These are phyloP conservation scores for Pipistrellus pygmaeus DNA, from an alignment of 2,797 vertebrate species.

Conservation along the genomic window DNA sequence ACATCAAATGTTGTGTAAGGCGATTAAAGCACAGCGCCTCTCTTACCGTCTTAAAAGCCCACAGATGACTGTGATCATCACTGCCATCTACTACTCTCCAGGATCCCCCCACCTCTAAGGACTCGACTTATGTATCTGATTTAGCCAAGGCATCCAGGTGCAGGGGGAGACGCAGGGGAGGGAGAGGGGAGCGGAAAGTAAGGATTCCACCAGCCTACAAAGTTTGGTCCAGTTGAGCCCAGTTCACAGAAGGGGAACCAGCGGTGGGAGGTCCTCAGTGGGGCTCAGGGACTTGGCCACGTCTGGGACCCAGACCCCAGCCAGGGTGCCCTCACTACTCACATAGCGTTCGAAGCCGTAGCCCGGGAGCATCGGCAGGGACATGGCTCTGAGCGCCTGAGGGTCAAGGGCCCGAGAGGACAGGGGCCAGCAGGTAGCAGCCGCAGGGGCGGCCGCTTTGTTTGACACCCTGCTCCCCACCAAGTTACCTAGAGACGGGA, in stretches of 20 bases:
- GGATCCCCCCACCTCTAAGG: not conserved
- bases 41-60: not conserved
- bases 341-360: slow-evolving; percentile 88
- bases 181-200: not conserved
- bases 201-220: not conserved
- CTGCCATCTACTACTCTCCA: not conserved
- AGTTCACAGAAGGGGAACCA: not conserved
- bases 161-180: not conserved
- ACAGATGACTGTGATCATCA: not conserved
- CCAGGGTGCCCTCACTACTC: slow-evolving; percentile 83
- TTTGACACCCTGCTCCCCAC: slow-evolving; percentile 15
- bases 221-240: not conserved
- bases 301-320: not conserved
- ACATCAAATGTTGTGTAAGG: not conserved
- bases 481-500: slow-evolving; percentile 79
- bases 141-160: not conserved
- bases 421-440: fast-evolving
- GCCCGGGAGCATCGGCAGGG: slow-evolving; percentile 91
- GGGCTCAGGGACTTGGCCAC: not conserved
- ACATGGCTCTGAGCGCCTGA: slow-evolving; percentile 83
- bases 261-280: not conserved
- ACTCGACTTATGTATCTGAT: not conserved
- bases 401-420: not conserved
- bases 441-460: not conserved
- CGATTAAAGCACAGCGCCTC: not conserved